These are phyloP conservation scores for Lordiphosa mommai DNA, from an alignment of 1,140 invertebrate species.

Conservation along the genomic window DNA sequence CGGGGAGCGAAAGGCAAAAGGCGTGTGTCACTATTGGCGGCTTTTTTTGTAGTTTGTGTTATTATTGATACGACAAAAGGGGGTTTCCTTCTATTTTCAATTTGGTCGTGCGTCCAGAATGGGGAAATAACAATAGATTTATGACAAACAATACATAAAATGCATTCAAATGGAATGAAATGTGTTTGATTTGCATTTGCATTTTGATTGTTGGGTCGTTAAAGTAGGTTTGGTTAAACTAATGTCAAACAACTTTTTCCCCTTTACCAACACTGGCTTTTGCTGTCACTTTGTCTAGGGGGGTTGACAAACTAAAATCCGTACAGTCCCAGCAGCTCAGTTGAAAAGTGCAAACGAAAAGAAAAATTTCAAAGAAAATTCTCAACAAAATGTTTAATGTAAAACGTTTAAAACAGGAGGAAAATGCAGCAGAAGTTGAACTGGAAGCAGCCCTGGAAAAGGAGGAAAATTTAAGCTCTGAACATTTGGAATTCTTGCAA, in stretches of 20 bases:
- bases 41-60: constrained; percentile 48
- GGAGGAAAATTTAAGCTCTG: neutral
- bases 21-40: constrained; percentile 57
- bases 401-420: too few species aligned
- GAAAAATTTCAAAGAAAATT: too few species aligned
- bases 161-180: constrained; percentile 64
- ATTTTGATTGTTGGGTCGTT: neutral
- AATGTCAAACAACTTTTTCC: neutral
- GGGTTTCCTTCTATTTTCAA: constrained; percentile 25
- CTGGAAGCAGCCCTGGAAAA: neutral
- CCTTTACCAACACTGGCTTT: neutral
- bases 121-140: constrained; percentile 70
- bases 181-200: constrained; percentile 30
- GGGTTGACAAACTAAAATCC: too few species aligned
- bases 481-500: neutral
- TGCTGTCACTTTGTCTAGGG: neutral
- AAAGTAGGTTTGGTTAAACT: neutral
- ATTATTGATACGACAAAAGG: constrained; percentile 48
- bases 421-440: neutral
- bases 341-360: too few species aligned
- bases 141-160: constrained; percentile 67
- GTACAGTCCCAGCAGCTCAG: too few species aligned
- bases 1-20: neutral
- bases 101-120: constrained; percentile 4
- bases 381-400: too few species aligned